Percentiles rank a stretch among this genome's conserved stretches.
These are phyloP conservation scores for Megathymus violae DNA, from an alignment of 1,140 invertebrate species.

Conservation along the genomic window DNA sequence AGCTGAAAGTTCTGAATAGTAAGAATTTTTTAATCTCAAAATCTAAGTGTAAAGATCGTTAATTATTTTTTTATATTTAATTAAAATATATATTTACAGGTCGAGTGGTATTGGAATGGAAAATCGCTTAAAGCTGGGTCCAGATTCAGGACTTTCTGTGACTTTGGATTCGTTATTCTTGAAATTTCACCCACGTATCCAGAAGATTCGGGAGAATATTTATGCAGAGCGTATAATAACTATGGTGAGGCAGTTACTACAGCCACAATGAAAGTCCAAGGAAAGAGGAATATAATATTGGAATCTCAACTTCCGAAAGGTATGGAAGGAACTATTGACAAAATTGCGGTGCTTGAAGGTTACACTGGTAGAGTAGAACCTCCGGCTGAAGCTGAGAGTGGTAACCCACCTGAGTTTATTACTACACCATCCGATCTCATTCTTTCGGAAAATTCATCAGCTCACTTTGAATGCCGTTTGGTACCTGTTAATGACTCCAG, in stretches of 20 bases:
- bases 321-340: constrained; percentile 96
- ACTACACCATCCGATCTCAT: constrained; percentile 93
- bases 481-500: constrained; percentile 96
- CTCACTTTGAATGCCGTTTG: constrained; percentile 96
- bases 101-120: constrained; percentile 98
- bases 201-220: constrained; percentile 97
- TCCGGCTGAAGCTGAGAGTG: constrained; percentile 91
- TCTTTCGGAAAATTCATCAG: constrained; percentile 94
- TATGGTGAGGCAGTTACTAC: constrained; percentile 97
- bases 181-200: constrained; percentile 98
- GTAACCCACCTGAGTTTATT: constrained; percentile 96
- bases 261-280: constrained; percentile 94
- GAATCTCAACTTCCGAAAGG: constrained; percentile 96
- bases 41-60: too few species aligned
- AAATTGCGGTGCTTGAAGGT: constrained; percentile 96
- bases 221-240: constrained; percentile 94
- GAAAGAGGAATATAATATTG: constrained; percentile 95
- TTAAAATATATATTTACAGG: constrained; percentile 73
- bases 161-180: constrained; percentile 97
- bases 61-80: constrained; percentile 7
- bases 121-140: constrained; percentile 95
- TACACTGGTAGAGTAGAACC: constrained; percentile 87
- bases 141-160: constrained; percentile 96
- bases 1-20: too few species aligned
- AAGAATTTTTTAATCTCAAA: too few species aligned